These are phyloP conservation scores for Percopsis omiscomaycus DNA, from an alignment of 2,797 vertebrate species.

Conservation along the genomic window DNA sequence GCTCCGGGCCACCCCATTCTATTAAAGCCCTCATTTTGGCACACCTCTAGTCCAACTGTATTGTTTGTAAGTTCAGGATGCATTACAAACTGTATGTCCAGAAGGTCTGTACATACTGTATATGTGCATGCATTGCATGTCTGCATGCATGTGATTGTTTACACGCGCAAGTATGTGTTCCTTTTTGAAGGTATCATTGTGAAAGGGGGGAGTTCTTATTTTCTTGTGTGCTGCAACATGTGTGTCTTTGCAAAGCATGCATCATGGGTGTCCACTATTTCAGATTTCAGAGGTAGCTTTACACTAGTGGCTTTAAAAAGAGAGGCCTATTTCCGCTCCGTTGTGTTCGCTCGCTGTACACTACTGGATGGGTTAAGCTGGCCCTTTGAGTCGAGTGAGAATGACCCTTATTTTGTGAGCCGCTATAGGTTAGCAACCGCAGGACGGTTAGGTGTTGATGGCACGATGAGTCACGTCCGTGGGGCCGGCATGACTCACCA, in stretches of 20 bases:
- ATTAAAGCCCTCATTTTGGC: conserved; percentile 40
- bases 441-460: conserved; percentile 53
- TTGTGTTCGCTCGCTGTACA: conserved; percentile 32
- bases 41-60: conserved; percentile 47
- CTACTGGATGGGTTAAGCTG: conserved; percentile 52
- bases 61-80: conserved; percentile 38
- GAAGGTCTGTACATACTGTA: conserved; percentile 30
- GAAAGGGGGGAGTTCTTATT: background rate
- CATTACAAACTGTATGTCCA: conserved; percentile 33
- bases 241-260: conserved; percentile 23
- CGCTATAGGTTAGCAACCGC: conserved; percentile 57
- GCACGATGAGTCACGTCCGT: conserved; percentile 53
- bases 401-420: conserved; percentile 55
- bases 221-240: conserved; percentile 1
- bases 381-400: conserved; percentile 55
- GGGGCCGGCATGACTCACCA: too few relatives aligned
- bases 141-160: conserved; percentile 13
- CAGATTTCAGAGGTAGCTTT: conserved; percentile 38
- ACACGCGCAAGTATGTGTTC: too few relatives aligned
- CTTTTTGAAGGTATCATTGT: background rate
- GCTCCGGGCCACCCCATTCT: conserved; percentile 27
- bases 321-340: conserved; percentile 41
- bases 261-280: conserved; percentile 28
- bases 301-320: conserved; percentile 53
- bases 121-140: too few relatives aligned